Percentiles rank a stretch among this genome's conserved stretches.
phyloP scores from a whole-genome alignment of 2,888 invertebrate species.

The Leucophora obtusa region DNA sequence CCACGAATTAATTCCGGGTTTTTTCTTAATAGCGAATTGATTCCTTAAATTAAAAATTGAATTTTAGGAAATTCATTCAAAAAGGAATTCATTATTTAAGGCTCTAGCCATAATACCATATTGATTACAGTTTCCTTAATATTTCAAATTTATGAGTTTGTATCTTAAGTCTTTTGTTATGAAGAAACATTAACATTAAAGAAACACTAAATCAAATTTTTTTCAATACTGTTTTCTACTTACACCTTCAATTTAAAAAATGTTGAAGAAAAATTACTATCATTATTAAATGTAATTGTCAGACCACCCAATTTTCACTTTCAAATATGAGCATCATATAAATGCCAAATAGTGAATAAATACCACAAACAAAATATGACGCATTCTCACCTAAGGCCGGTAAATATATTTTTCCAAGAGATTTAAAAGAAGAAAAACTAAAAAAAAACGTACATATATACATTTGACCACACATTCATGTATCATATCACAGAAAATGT shows the following conservation, averaged over 20 bases:
- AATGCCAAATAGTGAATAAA: constrained; percentile 3
- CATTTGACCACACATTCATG: constrained; percentile 47
- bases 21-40: too few relatives aligned
- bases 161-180: constrained; percentile 41
- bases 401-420: constrained; percentile 26
- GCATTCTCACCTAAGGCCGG: constrained; percentile 51
- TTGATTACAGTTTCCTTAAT: too few relatives aligned
- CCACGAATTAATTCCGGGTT: too few relatives aligned
- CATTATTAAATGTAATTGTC: constrained; percentile 19
- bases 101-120: too few relatives aligned
- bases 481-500: constrained; percentile 49
- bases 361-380: constrained; percentile 20
- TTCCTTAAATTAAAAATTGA: too few relatives aligned
- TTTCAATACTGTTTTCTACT: constrained; percentile 2
- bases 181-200: neutral
- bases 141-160: constrained; percentile 2
- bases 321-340: constrained; percentile 43
- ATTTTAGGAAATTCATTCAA: too few relatives aligned
- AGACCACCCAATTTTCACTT: constrained; percentile 62
- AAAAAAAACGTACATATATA: constrained; percentile 4
- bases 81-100: too few relatives aligned
- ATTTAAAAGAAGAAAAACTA: constrained; percentile 18
- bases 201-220: neutral
- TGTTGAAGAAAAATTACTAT: constrained; percentile 23
- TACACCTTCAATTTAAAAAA: constrained; percentile 13